Base-by-base conservation (phyloP, 2,797 vertebrate species). In the Jordanella pulchra region DNA sequence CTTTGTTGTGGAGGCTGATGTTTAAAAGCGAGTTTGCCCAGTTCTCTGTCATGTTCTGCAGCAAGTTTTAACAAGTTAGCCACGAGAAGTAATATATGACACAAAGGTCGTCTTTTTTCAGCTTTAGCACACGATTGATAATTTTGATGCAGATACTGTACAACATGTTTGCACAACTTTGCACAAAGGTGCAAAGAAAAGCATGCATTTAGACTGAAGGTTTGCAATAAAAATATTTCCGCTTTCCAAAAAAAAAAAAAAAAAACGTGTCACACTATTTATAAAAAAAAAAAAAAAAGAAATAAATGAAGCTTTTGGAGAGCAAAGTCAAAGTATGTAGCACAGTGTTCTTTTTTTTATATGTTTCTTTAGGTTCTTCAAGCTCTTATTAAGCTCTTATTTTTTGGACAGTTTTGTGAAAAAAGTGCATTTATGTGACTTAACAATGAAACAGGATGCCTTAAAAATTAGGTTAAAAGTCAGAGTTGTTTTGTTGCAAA, bases 1-100 rank as follows among this genome's bases (percentile, higher is more conserved):
- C 88, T 69, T 90, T 90, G 85, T 89, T 83, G 75, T 72, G 21
- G 30, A 56, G 69, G 58, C 32, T 67, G 63, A 69, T 63, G 74
- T 73, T 69, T 47, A 7, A 72, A 68, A 84, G 63, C 4, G 0
- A 63, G 21, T 82, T 80, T 64, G 56, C 44, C 44, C 4, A 10
- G 32, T 28, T 65, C 27, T 66, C 53, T 71, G 0, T 76, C 54
- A 44, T 35, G 48, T 54, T 71, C 54, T 79, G 48, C 72, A 77
- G 63, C 69, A 1, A 32, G 72, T 65, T 44, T 72, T 44, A 76
- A 69, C 32, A 73, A 44, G n/a, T 71, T n/a, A 25, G 56, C 39
- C 42, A 10, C 11, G 60, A 28, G 23, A 69, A 28, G 25, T 28
- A 15, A 4, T 30, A 51, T 44, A 25, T n/a, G 9, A 11, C 18